A percentile compares a stretch with the other conserved stretches of the same genome.
phyloP scores from a whole-genome alignment of 2,113 vertebrate species.

The Anser brachyrhynchus region DNA sequence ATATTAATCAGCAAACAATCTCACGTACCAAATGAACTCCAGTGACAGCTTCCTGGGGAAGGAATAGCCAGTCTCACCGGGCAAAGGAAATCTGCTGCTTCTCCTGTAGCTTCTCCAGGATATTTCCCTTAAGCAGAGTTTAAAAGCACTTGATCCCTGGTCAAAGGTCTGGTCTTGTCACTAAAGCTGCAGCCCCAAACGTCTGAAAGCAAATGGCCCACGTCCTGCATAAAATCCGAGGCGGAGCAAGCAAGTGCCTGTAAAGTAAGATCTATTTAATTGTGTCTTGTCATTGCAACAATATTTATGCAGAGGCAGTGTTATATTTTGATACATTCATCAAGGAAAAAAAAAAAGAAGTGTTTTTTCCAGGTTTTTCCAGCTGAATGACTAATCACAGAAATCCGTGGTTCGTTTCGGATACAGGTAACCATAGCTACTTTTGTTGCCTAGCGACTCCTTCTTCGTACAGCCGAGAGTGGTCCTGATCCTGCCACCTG shows the following conservation, averaged over 20 bases:
- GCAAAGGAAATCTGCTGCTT: not conserved
- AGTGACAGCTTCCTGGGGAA: not conserved
- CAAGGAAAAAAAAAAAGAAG: not conserved
- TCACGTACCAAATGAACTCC: not conserved
- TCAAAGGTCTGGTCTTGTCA: not conserved
- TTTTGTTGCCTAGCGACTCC: conserved; percentile 2
- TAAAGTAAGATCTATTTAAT: not conserved
- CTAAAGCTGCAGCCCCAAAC: not conserved
- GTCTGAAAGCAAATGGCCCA: not conserved
- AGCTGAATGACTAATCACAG: not conserved
- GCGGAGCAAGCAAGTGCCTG: not conserved
- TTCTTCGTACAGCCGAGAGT: not conserved
- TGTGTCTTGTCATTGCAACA: not conserved
- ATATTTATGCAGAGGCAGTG: not conserved
- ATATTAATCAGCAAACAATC: not conserved
- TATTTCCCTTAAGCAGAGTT: not conserved
- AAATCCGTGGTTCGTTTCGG: not conserved
- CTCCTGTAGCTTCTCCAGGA: not conserved
- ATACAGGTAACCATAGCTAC: conserved; percentile 44
- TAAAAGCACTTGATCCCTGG: not conserved
- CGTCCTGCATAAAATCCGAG: not conserved
- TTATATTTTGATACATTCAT: not conserved
- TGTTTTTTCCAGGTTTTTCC: not conserved
- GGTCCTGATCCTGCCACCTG: not conserved
- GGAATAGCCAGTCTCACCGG: not conserved